These are phyloP conservation scores for Hirtodrosophila cameraria DNA, from an alignment of 2,888 invertebrate species.

Conservation along the genomic window DNA sequence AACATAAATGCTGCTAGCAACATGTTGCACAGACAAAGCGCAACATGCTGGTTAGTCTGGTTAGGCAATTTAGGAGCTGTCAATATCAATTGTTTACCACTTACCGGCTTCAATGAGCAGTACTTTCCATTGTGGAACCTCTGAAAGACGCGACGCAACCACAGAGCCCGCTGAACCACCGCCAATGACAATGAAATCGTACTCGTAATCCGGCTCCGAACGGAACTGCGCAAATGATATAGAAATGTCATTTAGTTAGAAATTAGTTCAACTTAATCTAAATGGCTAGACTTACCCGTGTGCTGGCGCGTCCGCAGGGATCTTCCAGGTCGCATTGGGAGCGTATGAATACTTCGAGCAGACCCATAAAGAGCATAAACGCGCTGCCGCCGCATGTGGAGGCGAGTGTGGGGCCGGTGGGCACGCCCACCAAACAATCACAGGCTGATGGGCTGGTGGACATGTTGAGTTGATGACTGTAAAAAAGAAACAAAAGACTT, in stretches of 20 bases:
- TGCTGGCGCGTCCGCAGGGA: constrained; percentile 91
- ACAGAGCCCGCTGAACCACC: constrained; percentile 84
- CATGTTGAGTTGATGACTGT: constrained; percentile 47
- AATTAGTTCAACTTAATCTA: not conserved
- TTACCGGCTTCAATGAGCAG: constrained; percentile 84
- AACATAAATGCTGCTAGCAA: constrained; percentile 36
- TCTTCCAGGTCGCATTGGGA: constrained; percentile 95
- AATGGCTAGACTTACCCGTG: constrained; percentile 78
- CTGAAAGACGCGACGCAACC: constrained; percentile 83
- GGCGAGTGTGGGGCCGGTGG: constrained; percentile 92
- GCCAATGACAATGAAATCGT: constrained; percentile 84
- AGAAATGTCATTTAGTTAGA: not conserved
- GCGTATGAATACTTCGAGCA: constrained; percentile 92
- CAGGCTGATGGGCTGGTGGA: constrained; percentile 85
- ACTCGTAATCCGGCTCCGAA: constrained; percentile 83
- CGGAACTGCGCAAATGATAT: constrained; percentile 77
- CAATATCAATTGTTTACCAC: constrained; percentile 50
- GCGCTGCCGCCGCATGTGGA: constrained; percentile 93
- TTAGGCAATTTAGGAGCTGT: constrained; percentile 8
- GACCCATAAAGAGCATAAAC: constrained; percentile 95
- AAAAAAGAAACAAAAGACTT: constrained; percentile 49
- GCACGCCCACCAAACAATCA: constrained; percentile 91
- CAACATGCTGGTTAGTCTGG: constrained; percentile 21
- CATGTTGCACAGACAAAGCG: constrained; percentile 35
- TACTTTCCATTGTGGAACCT: constrained; percentile 84